A percentile compares a stretch with the other conserved stretches of the same genome.
Conservation (phyloP, 2,888 invertebrate species). For the Dexiosoma caninum region DNA sequence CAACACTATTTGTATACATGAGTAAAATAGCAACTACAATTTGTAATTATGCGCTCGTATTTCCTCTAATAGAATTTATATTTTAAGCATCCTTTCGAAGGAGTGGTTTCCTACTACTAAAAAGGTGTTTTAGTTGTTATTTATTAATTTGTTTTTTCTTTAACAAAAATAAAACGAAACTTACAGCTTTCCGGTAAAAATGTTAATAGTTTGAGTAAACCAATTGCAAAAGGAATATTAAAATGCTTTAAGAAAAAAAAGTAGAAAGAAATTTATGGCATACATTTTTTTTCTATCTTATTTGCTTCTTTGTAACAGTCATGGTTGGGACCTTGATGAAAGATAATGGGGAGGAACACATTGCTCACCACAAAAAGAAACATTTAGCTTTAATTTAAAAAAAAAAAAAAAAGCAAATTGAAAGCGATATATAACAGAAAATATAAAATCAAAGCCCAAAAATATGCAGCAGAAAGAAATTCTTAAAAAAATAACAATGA, state of each 20-base stretch:
- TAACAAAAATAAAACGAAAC: too few relatives aligned
- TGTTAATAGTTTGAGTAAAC: slow-evolving; percentile 32
- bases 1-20: too few relatives aligned
- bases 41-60: background rate
- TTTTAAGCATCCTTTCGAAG: background rate
- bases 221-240: background rate
- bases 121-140: slow-evolving; percentile 14
- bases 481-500: background rate
- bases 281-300: background rate
- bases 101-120: background rate
- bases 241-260: background rate
- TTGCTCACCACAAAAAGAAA: slow-evolving; percentile 12
- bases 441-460: slow-evolving; percentile 45
- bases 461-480: slow-evolving; percentile 28
- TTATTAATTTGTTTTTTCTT: too few relatives aligned
- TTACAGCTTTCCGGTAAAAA: background rate
- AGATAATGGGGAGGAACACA: slow-evolving; percentile 31
- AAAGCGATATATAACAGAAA: slow-evolving; percentile 9
- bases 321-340: slow-evolving; percentile 50
- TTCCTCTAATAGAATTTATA: background rate
- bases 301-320: slow-evolving; percentile 13
- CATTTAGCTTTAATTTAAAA: background rate
- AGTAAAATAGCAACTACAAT: background rate
- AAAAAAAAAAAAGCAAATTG: too few relatives aligned
- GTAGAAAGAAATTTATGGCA: background rate